A percentile compares a stretch with the other conserved stretches of the same genome.
phyloP scores from a whole-genome alignment of 1,140 invertebrate genomes.

The Ridgeia piscesae region DNA sequence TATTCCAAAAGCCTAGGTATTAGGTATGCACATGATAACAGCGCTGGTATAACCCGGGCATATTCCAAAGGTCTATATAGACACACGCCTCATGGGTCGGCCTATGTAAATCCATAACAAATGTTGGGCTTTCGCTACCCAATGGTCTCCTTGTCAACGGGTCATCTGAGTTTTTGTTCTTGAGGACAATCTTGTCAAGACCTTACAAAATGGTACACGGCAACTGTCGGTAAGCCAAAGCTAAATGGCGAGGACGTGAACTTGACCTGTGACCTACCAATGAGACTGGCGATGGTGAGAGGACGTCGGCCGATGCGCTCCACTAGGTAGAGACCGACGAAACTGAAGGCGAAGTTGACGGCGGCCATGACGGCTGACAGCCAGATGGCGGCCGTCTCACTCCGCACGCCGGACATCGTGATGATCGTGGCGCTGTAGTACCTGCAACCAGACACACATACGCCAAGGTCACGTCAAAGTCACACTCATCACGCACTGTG shows the following conservation, averaged over 20 bases:
- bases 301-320: conserved; percentile 65
- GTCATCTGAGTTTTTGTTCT: too few species aligned
- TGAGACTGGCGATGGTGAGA: conserved; percentile 61
- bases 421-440: conserved; percentile 70
- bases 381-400: conserved; percentile 66
- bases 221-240: neutral
- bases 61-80: too few species aligned
- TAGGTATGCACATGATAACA: too few species aligned
- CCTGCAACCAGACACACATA: conserved; percentile 47
- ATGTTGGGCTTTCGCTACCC: too few species aligned
- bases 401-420: conserved; percentile 65
- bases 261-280: conserved; percentile 58
- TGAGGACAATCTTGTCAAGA: too few species aligned
- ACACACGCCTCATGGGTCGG: too few species aligned
- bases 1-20: too few species aligned
- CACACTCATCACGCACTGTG: neutral
- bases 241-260: too few species aligned
- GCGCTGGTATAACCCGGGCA: too few species aligned
- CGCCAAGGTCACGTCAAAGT: neutral
- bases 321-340: conserved; percentile 66
- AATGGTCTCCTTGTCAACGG: too few species aligned
- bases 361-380: conserved; percentile 62
- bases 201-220: neutral
- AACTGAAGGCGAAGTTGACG: conserved; percentile 65
- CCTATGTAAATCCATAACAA: too few species aligned